Evolutionary conservation across 2,888 invertebrate species (phyloP), one percentile per base, ranked within the genome.

Genomic region (Linnaemya vulpina): DNA sequence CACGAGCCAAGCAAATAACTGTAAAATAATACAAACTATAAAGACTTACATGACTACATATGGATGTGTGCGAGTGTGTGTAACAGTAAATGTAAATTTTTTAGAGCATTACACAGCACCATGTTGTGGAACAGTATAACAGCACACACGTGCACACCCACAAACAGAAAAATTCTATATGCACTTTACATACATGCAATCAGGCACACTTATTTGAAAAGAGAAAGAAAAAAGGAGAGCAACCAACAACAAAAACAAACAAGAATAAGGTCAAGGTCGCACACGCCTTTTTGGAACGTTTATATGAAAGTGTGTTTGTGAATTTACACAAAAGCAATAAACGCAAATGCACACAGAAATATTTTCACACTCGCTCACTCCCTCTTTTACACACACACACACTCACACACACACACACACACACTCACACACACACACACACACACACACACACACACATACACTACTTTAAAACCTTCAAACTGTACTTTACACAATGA

Each of bases 191-290:
- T 78, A 7, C 15, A 46, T 20, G 5, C 8, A 30, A n/a, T n/a
- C n/a, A n/a, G n/a, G n/a, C 10, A 38, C 55, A 77, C 13, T 63
- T 38, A 35, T 53, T 55, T 63, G 46, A 65, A 65, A 71, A 76
- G 58, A 55, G 65, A 51, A 76, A 55, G 65, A 51, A 76, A 82
- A 73, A 65, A 76, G 58, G 55, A 76, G 65, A 65, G 51, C 20
- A 40, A 51, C 65, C 65, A 65, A 46, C 60, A 38, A 67, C 63
- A 62, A 63, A 38, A 74, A n/a, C 38, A 71, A 58, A 76, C 76
- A 83, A 63, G 68, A 83, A 86, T 83, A 87, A 86, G 86, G 87
- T 87, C 87, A 87, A 87, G 87, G 87, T 75, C 83, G 83, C 87
- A 83, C 83, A 86, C 82, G 86, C 84, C 83, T 82, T 84, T 75